A percentile compares a stretch with the other conserved stretches of the same genome.
phyloP scores from a whole-genome alignment of 2,888 invertebrate genomes.

The Carabus problematicus region DNA sequence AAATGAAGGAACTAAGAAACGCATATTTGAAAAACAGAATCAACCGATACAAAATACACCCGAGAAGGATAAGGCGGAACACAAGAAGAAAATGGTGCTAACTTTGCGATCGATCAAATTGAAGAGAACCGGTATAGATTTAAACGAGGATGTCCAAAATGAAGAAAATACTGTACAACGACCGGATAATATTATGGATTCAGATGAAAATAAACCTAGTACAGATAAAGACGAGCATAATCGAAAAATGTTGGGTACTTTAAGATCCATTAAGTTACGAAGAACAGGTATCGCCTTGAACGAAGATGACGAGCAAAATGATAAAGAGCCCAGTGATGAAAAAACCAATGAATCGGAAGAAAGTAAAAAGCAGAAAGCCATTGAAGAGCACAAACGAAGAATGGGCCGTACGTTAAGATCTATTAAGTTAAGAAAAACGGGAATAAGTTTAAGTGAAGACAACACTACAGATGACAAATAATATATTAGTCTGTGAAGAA shows the following conservation, averaged over 20 bases:
- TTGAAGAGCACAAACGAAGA: constrained; percentile 37
- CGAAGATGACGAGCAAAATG: neutral
- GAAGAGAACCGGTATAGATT: constrained; percentile 38
- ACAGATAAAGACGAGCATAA: constrained; percentile 47
- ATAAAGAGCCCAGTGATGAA: neutral
- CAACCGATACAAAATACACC: constrained; percentile 34
- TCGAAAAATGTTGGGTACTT: constrained; percentile 47
- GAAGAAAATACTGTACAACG: constrained; percentile 1
- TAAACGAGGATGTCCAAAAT: constrained; percentile 12
- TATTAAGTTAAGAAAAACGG: constrained; percentile 25
- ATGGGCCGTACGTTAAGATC: constrained; percentile 44
- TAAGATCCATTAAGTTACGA: constrained; percentile 45
- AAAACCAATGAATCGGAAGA: too few relatives aligned
- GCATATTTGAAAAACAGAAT: neutral
- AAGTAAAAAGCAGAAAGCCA: too few relatives aligned
- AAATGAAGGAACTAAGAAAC: neutral
- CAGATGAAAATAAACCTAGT: neutral
- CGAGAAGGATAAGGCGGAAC: constrained; percentile 46
- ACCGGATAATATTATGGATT: too few relatives aligned
- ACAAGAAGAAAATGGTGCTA: constrained; percentile 47
- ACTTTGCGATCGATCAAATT: constrained; percentile 45
- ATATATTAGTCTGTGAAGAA: too few relatives aligned
- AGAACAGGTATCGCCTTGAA: constrained; percentile 30
- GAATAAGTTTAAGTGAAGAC: constrained; percentile 19
- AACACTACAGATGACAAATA: too few relatives aligned